Base-by-base conservation (phyloP, 2,797 vertebrate genomes). In the Eospalax fontanierii region DNA sequence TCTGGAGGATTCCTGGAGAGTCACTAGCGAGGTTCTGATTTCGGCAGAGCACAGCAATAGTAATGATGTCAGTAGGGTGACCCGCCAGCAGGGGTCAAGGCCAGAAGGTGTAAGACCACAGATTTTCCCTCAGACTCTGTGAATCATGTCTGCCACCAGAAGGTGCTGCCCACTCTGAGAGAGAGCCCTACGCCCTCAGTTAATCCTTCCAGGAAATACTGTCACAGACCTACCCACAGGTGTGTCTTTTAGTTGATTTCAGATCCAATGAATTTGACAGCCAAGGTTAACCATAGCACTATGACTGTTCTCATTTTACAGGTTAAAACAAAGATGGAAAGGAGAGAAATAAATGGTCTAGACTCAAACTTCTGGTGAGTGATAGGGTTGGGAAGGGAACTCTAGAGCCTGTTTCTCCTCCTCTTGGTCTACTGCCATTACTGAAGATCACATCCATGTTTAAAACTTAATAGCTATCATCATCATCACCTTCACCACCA, bases 361-460 rank as follows among this genome's bases (percentile, higher is more conserved):
- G 57, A 66, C 24, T n/a, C 86, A 28, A 1, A 33, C 14, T 5
- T 22, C 40, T 40, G 11, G 12, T 0, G 6, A 50, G 40, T 22
- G 35, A 78, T 0, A 26, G 38, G 40, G 63, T 16, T 57, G 0
- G 4, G 0, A 30, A 6, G 8, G 9, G 2, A 2, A 18, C 43
- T 12, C 43, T 16, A 46, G 28, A 22, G 22, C 40, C 21, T 18
- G 5, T 40, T n/a, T 66, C 6, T 22, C 28, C 26, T 74, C 10
- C 3, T 11, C 21, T 65, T n/a, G 15, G 24, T 65, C 73, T 28
- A 12, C 1, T 24, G n/a, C 19, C 33, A 1, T 70, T 65, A 14
- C 0, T 66, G 35, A 71, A n/a, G 28, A 11, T 33, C 4, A 18
- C 4, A 46, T 5, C 9, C 14, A 30, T 8, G 10, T 28, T 68